Percentiles rank a stretch among this genome's conserved stretches.
Evolutionary conservation across 2,888 invertebrate genomes (phyloP).

Genomic region (Tachina lurida): DNA sequence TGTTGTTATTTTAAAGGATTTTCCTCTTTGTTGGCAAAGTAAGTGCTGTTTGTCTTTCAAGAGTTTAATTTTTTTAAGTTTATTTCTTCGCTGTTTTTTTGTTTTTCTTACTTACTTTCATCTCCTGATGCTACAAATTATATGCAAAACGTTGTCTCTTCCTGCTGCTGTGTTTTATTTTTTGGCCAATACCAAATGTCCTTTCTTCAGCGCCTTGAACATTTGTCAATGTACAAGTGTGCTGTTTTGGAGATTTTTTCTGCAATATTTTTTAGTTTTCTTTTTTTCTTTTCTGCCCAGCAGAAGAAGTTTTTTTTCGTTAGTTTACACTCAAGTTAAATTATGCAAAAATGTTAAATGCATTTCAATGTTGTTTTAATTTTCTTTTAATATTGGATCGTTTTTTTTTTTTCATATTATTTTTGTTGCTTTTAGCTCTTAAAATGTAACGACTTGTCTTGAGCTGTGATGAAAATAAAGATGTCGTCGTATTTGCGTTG

Average conservation of each 20-base stretch:
- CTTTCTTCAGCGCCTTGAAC: background rate
- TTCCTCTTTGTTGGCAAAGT: slow-evolving; percentile 79
- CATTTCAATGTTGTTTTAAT: slow-evolving; percentile 78
- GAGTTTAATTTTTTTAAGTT: slow-evolving; percentile 20
- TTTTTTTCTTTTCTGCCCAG: slow-evolving; percentile 20
- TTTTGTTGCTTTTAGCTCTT: slow-evolving; percentile 45
- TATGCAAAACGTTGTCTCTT: slow-evolving; percentile 49
- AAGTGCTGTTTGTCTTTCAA: slow-evolving; percentile 65
- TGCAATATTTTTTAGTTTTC: background rate
- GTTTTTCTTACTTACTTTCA: slow-evolving; percentile 59
- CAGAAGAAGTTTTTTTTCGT: slow-evolving; percentile 39
- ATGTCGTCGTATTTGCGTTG: slow-evolving; percentile 48
- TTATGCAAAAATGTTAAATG: slow-evolving; percentile 79
- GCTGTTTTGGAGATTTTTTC: background rate
- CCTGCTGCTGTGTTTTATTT: slow-evolving; percentile 16
- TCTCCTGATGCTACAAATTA: slow-evolving; percentile 63
- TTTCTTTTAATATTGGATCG: slow-evolving; percentile 71
- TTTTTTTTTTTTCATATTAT: background rate
- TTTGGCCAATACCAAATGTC: slow-evolving; percentile 30
- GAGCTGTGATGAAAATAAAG: slow-evolving; percentile 48
- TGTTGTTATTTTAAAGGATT: slow-evolving; percentile 81
- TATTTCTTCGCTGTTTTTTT: slow-evolving; percentile 27
- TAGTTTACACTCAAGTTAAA: slow-evolving; percentile 70
- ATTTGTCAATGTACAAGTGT: background rate
- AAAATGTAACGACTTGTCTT: slow-evolving; percentile 57